Conservation (phyloP, 2,888 invertebrate species). For the Papilio demoleus region DNA sequence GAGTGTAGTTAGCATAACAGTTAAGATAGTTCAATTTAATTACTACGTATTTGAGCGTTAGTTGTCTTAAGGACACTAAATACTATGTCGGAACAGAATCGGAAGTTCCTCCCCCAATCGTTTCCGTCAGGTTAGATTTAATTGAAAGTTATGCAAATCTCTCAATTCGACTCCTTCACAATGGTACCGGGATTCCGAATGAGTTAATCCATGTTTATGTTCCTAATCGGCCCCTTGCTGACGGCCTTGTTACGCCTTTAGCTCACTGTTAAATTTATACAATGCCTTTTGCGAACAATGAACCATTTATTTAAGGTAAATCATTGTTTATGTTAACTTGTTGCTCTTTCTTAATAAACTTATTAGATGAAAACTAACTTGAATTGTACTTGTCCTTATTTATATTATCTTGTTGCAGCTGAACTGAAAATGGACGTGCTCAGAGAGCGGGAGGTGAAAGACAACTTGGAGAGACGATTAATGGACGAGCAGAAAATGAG, state of each 20-base stretch:
- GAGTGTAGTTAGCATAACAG: too few relatives aligned
- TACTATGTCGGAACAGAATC: constrained; percentile 54
- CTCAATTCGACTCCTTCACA: constrained; percentile 81
- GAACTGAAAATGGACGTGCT: constrained; percentile 98
- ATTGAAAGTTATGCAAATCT: constrained; percentile 84
- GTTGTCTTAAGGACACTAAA: constrained; percentile 22
- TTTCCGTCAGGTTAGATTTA: constrained; percentile 80
- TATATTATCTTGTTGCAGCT: constrained; percentile 86
- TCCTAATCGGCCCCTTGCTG: constrained; percentile 80
- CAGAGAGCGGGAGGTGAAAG: constrained; percentile 96
- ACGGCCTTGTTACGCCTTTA: constrained; percentile 78
- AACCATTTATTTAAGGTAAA: constrained; percentile 62
- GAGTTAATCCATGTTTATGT: constrained; percentile 83
- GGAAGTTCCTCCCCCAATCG: constrained; percentile 73
- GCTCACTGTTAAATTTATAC: constrained; percentile 78
- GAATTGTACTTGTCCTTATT: constrained; percentile 3
- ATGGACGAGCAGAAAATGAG: constrained; percentile 97
- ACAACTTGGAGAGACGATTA: constrained; percentile 96
- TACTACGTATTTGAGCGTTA: constrained; percentile 25
- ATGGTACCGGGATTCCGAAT: constrained; percentile 81
- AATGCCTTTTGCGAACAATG: constrained; percentile 74
- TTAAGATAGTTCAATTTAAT: background rate
- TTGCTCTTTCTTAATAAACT: constrained; percentile 51
- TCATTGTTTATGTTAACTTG: constrained; percentile 61
- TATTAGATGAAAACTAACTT: constrained; percentile 16